Evolutionary conservation across 2,797 vertebrate genomes (phyloP), one percentile per base, ranked within the genome.

Genomic region (Falco cherrug): DNA sequence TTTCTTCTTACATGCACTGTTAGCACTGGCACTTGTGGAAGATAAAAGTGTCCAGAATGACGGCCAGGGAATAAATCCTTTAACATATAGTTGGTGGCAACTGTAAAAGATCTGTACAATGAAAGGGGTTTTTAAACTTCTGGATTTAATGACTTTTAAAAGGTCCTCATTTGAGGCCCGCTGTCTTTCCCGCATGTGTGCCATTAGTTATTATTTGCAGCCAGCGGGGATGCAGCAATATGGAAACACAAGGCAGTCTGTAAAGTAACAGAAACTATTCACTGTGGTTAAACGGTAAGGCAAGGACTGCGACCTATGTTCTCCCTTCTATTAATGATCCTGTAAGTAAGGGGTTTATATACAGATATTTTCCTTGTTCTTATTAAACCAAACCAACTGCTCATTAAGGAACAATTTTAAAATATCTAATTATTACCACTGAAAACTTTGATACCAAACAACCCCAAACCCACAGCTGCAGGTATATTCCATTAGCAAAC

Each of bases 271-370:
- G 33, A 7, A 18, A 71, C 65, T 21, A 51, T 51, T 63, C 14
- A 11, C 18, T 41, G 50, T 18, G 31, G 24, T 71, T 57, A 77
- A 56, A 73, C 3, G 13, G 47, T 6, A 51, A 47, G 10, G 5
- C 0, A 0, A 91, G 60, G 57, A 16, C 16, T 51, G 77, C 29
- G 43, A 48, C 43, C 67, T 74, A 61, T 0, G 0, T 4, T 67
- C 63, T 31, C n/a, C n/a, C 28, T 90, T 77, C 57, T 29, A 35
- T 6, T 69, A 41, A 33, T 11, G 22, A 59, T 33, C 51, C 63
- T 20, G 0, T 16, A 64, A 13, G 22, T 16, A 64, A 13, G 22
- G 67, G 10, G n/a, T 56, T 56, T 57, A 10, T 31, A 59, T 28
- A 13, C 37, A 28, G 39, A 12, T 11, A 48, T 16, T 6, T 19